phyloP scores from a whole-genome alignment of 2,797 vertebrate genomes.

The Propithecus perrieri region DNA sequence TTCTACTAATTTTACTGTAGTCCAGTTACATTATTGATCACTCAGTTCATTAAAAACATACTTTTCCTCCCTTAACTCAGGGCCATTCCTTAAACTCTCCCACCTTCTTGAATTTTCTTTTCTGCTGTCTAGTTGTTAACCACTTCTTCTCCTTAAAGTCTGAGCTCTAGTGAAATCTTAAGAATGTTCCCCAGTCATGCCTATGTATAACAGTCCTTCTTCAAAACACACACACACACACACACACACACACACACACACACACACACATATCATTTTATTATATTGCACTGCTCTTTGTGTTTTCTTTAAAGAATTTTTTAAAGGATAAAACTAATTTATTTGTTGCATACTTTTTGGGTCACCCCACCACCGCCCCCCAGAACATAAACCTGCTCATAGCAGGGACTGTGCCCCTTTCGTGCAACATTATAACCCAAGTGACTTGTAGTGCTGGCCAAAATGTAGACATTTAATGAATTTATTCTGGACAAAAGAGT shows the following conservation, averaged over 20 bases:
- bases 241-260: too few species aligned
- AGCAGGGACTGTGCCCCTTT: neutral
- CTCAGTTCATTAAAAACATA: neutral
- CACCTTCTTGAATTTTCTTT: neutral
- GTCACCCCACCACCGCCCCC: too few species aligned
- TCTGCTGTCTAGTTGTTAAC: neutral
- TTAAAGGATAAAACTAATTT: neutral
- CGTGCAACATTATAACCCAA: neutral
- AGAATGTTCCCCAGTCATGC: neutral
- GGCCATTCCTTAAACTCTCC: neutral
- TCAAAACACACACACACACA: neutral
- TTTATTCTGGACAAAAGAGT: slow-evolving; percentile 20
- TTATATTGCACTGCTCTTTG: neutral
- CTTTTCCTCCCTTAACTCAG: neutral
- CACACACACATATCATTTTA: neutral
- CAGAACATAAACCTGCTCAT: neutral
- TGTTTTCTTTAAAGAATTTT: neutral
- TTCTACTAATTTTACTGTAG: neutral
- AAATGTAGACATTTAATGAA: neutral
- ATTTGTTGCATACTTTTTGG: neutral
- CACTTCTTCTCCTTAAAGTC: neutral
- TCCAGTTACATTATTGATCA: neutral
- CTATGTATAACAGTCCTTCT: neutral
- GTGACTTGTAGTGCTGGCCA: neutral
- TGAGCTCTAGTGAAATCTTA: neutral